A percentile compares a stretch with the other conserved stretches of the same genome.
phyloP scores from a whole-genome alignment of 2,888 invertebrate species.

The Disparrhopalites patrizii region DNA sequence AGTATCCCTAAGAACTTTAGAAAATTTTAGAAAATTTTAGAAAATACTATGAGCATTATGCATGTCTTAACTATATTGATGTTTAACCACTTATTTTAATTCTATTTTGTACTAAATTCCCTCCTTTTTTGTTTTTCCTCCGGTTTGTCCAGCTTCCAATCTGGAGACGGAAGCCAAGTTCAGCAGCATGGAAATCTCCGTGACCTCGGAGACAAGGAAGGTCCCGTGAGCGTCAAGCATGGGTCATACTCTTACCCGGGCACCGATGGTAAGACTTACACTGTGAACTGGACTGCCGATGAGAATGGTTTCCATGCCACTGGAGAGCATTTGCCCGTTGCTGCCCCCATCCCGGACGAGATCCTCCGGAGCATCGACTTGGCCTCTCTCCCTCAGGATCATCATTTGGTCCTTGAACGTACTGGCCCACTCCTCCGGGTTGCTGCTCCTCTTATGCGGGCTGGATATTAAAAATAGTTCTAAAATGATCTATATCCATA shows the following conservation, averaged over 20 bases:
- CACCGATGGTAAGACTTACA: conserved; percentile 28
- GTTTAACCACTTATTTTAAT: no score
- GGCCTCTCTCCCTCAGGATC: background rate
- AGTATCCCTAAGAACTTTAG: no score
- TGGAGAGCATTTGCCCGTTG: background rate
- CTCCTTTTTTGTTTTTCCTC: no score
- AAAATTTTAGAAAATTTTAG: no score
- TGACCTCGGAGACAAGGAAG: conserved; percentile 15
- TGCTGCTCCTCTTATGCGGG: background rate
- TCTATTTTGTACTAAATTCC: no score
- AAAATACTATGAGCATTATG: no score
- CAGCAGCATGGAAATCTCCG: conserved; percentile 18
- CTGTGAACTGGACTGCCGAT: conserved; percentile 29
- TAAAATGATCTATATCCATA: no score
- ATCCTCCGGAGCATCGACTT: background rate
- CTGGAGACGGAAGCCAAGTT: conserved; percentile 8
- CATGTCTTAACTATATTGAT: no score
- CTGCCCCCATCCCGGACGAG: conserved; percentile 4
- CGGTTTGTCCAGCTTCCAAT: background rate
- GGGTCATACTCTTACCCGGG: conserved; percentile 25
- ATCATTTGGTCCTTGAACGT: background rate
- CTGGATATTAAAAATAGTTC: background rate
- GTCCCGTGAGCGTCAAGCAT: conserved; percentile 14
- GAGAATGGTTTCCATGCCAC: conserved; percentile 30
- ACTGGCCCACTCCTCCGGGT: background rate